Conservation (phyloP, 2,113 vertebrate species). For the Chaetodon trifascialis region DNA sequence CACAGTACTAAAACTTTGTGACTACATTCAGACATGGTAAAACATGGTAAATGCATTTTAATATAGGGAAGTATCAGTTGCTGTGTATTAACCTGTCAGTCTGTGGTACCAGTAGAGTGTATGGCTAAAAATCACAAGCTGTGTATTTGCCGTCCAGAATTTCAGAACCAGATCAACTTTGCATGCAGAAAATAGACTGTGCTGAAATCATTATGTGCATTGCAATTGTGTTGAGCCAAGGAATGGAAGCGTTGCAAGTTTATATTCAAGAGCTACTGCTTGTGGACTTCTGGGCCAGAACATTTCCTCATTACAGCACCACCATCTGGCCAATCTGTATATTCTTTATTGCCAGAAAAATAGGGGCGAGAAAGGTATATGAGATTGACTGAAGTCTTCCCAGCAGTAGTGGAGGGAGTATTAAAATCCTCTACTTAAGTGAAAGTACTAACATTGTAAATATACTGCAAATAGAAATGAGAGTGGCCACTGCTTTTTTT, state of each 20-base stretch:
- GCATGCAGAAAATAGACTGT: background rate
- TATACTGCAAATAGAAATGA: background rate
- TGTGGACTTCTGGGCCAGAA: background rate
- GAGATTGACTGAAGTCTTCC: background rate
- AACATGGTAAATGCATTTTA: background rate
- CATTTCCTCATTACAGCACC: slow-evolving; percentile 11
- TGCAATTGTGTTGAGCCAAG: background rate
- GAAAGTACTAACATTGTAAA: background rate
- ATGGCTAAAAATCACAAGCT: background rate
- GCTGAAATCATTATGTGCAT: background rate
- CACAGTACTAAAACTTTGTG: too few relatives aligned
- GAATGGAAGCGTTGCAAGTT: background rate
- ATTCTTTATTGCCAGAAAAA: background rate
- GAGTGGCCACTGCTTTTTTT: background rate
- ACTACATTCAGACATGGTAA: background rate
- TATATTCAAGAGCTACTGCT: too few relatives aligned
- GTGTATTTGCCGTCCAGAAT: background rate
- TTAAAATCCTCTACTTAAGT: background rate
- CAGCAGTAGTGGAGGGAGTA: background rate
- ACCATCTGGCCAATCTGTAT: slow-evolving; percentile 10
- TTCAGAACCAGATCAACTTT: background rate
- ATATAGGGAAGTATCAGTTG: background rate
- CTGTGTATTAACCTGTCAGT: background rate
- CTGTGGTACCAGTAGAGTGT: too few relatives aligned
- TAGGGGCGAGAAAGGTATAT: background rate